Evolutionary conservation across 2,113 vertebrate genomes (phyloP), one percentile per base, ranked within the genome.

Genomic region (Nannobrachium achirus): DNA sequence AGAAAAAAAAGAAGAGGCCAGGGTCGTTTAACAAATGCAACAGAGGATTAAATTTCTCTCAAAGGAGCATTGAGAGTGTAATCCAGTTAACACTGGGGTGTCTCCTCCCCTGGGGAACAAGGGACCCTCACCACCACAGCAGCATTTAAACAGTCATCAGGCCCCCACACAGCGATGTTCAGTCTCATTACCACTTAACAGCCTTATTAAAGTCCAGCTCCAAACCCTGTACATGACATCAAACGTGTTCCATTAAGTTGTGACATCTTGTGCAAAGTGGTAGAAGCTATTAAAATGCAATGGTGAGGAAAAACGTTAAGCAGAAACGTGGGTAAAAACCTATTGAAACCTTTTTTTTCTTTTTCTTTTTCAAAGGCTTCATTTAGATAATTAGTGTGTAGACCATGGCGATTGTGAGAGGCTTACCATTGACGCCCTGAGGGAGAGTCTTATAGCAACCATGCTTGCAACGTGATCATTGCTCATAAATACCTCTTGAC

Each of bases 251-350:
- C 75, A 87, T 88, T 89, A 91, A 83, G 82, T 80, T 73, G 69
- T 68, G 82, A 88, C 89, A 89, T 88, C 80, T 86, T 89, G 78
- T 89, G 82, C 67, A 75, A 90, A 90, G 82, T 88, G 85, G 87
- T 85, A 71, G 74, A 71, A 71, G 76, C 75, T 79, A 83, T 86
- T 85, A 79, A 84, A 86, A 74, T 46, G 44, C 67, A 79, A 73
- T 82, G 16, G 69, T 73, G 73, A 86, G 78, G 80, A 83, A 70
- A n/a, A 81, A 75, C 13, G 11, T 74, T 18, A 46, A 56, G 60
- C 68, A 69, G 40, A 76, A 75, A 81, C 71, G 66, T 74, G 48
- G 45, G 15, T 10, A 18, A 82, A n/a, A 84, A 72, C 62, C 69
- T 68, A 69, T 64, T 80, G 20, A 60, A 81, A 72, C 33, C 42